Conservation (phyloP, 2,888 invertebrate species). For the Mimachlamys varia region DNA sequence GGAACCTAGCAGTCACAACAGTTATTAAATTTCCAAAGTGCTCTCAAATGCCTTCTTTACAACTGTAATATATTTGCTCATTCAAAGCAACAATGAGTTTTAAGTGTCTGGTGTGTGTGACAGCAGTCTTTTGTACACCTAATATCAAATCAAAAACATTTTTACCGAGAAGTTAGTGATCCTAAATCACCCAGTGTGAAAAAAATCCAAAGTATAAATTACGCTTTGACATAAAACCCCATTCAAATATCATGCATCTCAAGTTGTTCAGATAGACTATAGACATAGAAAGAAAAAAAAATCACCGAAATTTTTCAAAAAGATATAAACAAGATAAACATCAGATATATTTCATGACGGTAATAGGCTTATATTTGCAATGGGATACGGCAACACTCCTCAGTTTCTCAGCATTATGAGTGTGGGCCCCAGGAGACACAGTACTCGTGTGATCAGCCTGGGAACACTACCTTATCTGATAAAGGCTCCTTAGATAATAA, state of each 20-base stretch:
- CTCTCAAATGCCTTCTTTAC: not conserved
- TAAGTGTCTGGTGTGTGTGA: slow-evolving; percentile 12
- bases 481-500: slow-evolving; percentile 31
- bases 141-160: slow-evolving; percentile 29
- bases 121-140: not conserved
- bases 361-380: slow-evolving; percentile 31
- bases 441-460: not conserved
- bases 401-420: not conserved
- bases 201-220: not conserved
- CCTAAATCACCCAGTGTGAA: slow-evolving; percentile 3
- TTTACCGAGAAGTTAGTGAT: not conserved
- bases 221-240: slow-evolving; percentile 7
- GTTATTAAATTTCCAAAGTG: slow-evolving; percentile 7
- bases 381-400: not conserved
- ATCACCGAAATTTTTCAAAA: not conserved
- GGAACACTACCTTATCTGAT: slow-evolving; percentile 8
- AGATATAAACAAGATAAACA: slow-evolving; percentile 33
- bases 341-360: slow-evolving; percentile 13
- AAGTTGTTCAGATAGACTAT: slow-evolving; percentile 16
- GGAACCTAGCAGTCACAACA: not conserved
- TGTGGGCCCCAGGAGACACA: not conserved
- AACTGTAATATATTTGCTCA: not conserved
- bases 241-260: slow-evolving; percentile 3
- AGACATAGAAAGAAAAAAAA: not conserved
- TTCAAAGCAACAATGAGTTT: not conserved